Evolutionary conservation across 2,888 invertebrate species (phyloP).

Genomic region (Formica aserva): DNA sequence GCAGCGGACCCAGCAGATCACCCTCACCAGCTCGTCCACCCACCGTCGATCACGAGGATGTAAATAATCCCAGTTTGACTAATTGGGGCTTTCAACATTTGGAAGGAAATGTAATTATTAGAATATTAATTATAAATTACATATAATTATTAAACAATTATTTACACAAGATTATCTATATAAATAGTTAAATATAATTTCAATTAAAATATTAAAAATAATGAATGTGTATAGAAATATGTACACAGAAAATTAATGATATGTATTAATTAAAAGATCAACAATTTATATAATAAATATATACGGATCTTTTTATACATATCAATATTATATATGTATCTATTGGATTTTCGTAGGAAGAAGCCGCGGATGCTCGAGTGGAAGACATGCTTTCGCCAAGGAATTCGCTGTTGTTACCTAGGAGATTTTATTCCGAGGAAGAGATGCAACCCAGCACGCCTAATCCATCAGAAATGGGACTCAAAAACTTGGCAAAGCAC

Average conservation of each 20-base stretch:
- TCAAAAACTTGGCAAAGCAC: constrained; percentile 89
- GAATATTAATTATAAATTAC: neutral
- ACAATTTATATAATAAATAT: constrained; percentile 10
- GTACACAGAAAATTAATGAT: neutral
- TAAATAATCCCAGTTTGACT: constrained; percentile 82
- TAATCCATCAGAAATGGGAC: constrained; percentile 86
- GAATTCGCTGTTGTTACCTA: constrained; percentile 87
- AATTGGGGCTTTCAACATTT: constrained; percentile 83
- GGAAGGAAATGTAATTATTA: constrained; percentile 76
- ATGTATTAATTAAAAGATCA: constrained; percentile 6
- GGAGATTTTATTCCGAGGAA: constrained; percentile 86
- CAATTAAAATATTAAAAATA: neutral
- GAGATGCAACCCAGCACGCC: constrained; percentile 82
- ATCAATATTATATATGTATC: neutral
- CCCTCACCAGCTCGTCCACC: constrained; percentile 84
- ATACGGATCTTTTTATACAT: neutral
- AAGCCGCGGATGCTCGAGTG: constrained; percentile 81
- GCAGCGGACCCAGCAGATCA: constrained; percentile 84
- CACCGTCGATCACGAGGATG: constrained; percentile 80
- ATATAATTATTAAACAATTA: constrained; percentile 4
- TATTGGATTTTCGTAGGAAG: constrained; percentile 73
- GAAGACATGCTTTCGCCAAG: constrained; percentile 88
- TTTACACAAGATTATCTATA: neutral
- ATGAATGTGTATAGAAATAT: neutral
- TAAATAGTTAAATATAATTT: neutral